These are phyloP conservation scores for Hemiprocne comata DNA, from an alignment of 2,113 vertebrate genomes.

Conservation along the genomic window DNA sequence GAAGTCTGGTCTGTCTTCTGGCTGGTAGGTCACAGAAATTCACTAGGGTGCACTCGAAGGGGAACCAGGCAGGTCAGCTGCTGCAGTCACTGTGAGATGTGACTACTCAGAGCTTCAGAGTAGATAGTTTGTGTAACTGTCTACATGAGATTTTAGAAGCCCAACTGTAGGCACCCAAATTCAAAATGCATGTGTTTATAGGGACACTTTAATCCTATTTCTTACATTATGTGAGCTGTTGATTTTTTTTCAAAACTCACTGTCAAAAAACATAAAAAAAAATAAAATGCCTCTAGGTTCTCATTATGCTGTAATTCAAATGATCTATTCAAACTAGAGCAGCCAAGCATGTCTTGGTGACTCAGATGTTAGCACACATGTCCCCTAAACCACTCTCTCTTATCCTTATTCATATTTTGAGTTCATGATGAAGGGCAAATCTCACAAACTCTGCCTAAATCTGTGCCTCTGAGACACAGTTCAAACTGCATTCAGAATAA, in stretches of 20 bases:
- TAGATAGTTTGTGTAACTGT: background rate
- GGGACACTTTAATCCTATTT: background rate
- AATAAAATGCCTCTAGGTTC: background rate
- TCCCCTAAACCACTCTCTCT: background rate
- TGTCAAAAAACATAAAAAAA: background rate
- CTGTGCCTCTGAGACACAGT: background rate
- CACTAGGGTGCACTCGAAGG: rapidly evolving
- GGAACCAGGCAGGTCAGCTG: background rate
- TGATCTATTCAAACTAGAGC: background rate
- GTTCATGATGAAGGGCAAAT: background rate
- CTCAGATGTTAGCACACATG: background rate
- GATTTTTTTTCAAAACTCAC: background rate
- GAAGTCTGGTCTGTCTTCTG: background rate
- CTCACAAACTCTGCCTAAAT: background rate
- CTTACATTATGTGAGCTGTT: background rate
- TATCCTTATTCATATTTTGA: background rate
- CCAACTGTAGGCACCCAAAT: background rate
- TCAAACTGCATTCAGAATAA: background rate
- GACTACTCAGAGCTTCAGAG: rapidly evolving
- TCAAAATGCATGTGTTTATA: background rate
- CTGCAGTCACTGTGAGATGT: background rate
- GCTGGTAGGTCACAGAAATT: background rate
- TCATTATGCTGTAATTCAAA: background rate
- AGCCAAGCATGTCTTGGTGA: background rate
- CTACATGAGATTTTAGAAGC: background rate